Evolutionary conservation across 1,140 invertebrate genomes (phyloP), one percentile per base, ranked within the genome.

Genomic region (Trialeurodes vaporariorum): DNA sequence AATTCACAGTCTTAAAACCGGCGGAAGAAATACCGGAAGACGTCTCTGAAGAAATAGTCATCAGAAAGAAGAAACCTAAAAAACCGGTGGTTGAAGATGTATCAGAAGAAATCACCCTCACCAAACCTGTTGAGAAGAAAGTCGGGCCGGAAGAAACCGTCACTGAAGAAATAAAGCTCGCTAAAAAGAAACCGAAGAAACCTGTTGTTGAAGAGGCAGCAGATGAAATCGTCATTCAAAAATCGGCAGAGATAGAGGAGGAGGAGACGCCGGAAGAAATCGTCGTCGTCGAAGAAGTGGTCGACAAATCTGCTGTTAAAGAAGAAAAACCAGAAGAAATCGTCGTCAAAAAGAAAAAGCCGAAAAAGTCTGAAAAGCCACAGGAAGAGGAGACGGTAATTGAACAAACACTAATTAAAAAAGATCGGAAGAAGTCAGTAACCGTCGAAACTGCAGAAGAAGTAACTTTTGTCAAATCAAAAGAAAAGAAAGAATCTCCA

Each of bases 401-500:
- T 1, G 49, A 26, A 22, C 26, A 66, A 59, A 26, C 63, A 22
- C 63, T 65, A 0, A 66, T 69, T 17, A 23, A 66, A 65, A 1
- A 71, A 64, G 25, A 68, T 49, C 61, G 26, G 27, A 71, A 63
- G 67, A 77, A 67, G 17, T 67, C 72, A 68, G n/a, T 49, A 24
- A 58, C 67, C 1, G 60, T 64, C 2, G 73, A 74, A 70, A 72
- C 71, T 64, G 61, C 67, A 12, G 77, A 80, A 70, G 79, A 82
- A 62, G 61, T 83, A 1, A 77, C 78, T 2, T 75, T 83, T 17
- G 76, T 83, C 60, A 70, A 64, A 21, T 69, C 63, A 24, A 68
- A 67, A 22, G 69, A 67, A 63, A 65, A 71, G 67, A 64, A 67
- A 27, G 34, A 69, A 17, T 5, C 26, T 23, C 13, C 63, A 68